Conservation (phyloP, 2,797 vertebrate species). For the Otolemur crassicaudatus region DNA sequence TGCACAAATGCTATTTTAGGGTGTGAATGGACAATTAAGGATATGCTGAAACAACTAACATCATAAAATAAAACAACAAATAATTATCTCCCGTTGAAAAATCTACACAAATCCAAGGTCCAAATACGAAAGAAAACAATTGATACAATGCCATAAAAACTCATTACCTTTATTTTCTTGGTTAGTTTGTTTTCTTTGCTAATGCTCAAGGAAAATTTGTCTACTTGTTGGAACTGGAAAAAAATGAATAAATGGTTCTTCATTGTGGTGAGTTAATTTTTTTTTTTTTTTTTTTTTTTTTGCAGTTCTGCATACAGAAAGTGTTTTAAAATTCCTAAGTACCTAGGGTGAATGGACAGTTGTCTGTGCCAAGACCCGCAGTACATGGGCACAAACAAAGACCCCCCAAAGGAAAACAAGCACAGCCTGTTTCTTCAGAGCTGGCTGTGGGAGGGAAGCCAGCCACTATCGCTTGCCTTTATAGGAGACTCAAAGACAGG, state of each 20-base stretch:
- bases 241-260: background rate
- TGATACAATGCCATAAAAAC: background rate
- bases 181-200: constrained; percentile 24
- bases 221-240: background rate
- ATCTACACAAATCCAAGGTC: background rate
- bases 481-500: background rate
- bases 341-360: background rate
- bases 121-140: background rate
- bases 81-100: background rate
- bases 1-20: background rate
- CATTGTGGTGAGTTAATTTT: background rate
- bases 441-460: background rate
- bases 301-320: background rate
- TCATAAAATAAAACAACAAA: background rate
- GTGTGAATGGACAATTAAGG: background rate
- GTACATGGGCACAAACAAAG: background rate
- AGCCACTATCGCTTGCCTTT: background rate
- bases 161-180: background rate
- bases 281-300: background rate
- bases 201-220: background rate
- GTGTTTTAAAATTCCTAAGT: background rate
- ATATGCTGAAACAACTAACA: background rate
- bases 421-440: background rate
- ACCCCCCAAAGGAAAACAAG: background rate
- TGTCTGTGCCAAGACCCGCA: background rate